Evolutionary conservation across 2,888 invertebrate species (phyloP).

Genomic region (Allolobophora icterica): DNA sequence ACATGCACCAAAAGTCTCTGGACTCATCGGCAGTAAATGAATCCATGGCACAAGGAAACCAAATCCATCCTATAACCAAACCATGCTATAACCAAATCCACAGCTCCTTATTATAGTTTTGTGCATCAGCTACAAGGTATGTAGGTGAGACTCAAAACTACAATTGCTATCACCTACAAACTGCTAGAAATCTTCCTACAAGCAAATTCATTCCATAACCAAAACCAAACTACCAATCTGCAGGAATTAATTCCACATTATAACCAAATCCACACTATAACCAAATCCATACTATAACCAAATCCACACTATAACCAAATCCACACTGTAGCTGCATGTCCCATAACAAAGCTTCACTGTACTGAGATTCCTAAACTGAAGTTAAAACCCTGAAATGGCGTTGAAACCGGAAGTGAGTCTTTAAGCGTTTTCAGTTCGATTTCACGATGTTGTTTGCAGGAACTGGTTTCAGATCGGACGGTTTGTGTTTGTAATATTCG

Average conservation of each 20-base stretch:
- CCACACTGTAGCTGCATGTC: background rate
- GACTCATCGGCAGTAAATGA: background rate
- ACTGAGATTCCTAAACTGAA: background rate
- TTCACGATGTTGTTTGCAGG: background rate
- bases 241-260: background rate
- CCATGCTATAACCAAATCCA: too few species aligned
- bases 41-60: too few species aligned
- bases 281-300: too few species aligned
- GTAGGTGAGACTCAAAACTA: too few species aligned
- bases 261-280: background rate
- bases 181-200: too few species aligned
- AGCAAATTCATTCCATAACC: background rate
- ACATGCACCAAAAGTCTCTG: background rate
- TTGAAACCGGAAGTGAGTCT: background rate
- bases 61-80: too few species aligned
- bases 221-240: background rate
- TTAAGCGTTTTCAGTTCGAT: background rate
- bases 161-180: too few species aligned
- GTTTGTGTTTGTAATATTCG: conserved; percentile 43
- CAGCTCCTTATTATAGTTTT: too few species aligned
- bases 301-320: background rate
- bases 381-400: background rate
- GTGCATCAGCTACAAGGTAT: too few species aligned
- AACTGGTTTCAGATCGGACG: conserved; percentile 15
- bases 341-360: background rate